phyloP scores from a whole-genome alignment of 2,797 vertebrate species.

The Siniperca obscura region DNA sequence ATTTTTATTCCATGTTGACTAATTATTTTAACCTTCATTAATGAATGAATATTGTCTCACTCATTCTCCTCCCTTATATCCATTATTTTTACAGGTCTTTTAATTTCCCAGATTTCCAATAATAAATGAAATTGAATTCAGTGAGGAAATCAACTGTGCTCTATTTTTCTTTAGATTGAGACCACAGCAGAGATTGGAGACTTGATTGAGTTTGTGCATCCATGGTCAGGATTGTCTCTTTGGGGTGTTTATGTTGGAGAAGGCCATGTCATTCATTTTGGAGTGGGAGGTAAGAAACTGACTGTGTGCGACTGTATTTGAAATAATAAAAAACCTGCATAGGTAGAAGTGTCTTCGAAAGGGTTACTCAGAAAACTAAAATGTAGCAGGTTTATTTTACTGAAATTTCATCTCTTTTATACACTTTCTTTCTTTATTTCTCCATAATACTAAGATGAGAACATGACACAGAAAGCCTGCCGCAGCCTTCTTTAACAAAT shows the following conservation, averaged over 20 bases:
- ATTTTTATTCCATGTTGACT: neutral
- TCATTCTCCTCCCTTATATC: neutral
- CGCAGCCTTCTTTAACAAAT: slow-evolving; percentile 53
- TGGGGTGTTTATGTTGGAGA: slow-evolving; percentile 63
- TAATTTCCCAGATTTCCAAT: neutral
- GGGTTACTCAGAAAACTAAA: neutral
- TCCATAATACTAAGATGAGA: slow-evolving; percentile 42
- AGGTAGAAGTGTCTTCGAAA: neutral
- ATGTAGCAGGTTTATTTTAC: neutral
- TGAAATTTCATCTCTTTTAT: neutral
- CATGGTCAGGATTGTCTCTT: slow-evolving; percentile 48
- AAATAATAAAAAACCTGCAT: neutral
- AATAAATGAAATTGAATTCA: neutral
- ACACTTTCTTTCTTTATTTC: neutral
- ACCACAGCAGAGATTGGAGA: slow-evolving; percentile 51
- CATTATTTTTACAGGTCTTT: neutral
- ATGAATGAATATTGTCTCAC: neutral
- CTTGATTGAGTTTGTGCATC: slow-evolving; percentile 58
- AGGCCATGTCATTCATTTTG: slow-evolving; percentile 54
- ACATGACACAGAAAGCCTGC: slow-evolving; percentile 56
- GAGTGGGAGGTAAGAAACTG: slow-evolving; percentile 42
- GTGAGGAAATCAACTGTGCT: neutral
- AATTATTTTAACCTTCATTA: neutral
- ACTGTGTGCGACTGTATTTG: neutral
- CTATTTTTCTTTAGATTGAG: slow-evolving; percentile 26